phyloP scores from a whole-genome alignment of 2,797 vertebrate genomes.

The Artibeus jamaicensis region DNA sequence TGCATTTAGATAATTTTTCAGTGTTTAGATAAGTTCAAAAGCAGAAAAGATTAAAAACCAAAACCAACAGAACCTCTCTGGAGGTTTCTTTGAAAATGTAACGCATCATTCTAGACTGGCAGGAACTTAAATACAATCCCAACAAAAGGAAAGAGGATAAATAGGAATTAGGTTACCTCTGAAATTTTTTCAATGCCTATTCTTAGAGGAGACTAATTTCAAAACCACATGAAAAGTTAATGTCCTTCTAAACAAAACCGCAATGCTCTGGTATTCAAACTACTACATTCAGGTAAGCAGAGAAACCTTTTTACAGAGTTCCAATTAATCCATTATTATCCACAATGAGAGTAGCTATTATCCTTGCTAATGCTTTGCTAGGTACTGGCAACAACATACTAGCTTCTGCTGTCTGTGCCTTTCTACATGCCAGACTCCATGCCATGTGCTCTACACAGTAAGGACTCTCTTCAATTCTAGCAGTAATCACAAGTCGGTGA shows the following conservation, averaged over 20 bases:
- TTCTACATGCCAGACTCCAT: not conserved
- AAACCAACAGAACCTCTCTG: conserved; percentile 10
- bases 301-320: not conserved
- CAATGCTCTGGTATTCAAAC: not conserved
- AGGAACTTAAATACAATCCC: conserved; percentile 5
- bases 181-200: not conserved
- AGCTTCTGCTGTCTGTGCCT: not conserved
- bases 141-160: not conserved
- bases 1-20: not conserved
- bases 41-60: not conserved
- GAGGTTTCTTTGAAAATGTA: conserved; percentile 34
- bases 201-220: not conserved
- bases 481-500: not conserved
- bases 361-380: not conserved
- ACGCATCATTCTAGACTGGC: not conserved
- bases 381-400: not conserved
- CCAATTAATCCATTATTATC: not conserved
- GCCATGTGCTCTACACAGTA: not conserved
- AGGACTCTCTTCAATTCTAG: not conserved
- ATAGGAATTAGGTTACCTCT: not conserved
- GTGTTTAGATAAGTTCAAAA: conserved; percentile 22
- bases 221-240: conserved; percentile 9
- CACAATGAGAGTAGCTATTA: not conserved
- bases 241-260: not conserved
- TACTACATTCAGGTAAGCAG: not conserved